Evolutionary conservation across 2,113 vertebrate species (phyloP).

Genomic region (Hucho hucho): DNA sequence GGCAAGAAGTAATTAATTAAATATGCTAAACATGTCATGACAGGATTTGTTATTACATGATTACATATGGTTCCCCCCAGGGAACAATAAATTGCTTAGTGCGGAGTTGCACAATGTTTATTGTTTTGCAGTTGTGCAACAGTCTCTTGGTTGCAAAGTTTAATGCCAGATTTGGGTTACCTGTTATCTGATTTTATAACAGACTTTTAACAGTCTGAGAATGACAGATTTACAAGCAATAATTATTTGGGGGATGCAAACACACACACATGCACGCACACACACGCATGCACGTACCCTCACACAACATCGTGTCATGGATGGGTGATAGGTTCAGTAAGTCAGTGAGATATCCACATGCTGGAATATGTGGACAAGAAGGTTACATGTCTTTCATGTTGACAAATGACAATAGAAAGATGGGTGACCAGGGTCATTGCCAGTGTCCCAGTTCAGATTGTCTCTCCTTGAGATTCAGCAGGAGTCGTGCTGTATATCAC

Average conservation of each 20-base stretch:
- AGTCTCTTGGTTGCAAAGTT: not conserved
- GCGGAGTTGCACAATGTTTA: not conserved
- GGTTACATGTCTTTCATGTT: conserved; percentile 7
- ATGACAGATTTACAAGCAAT: not conserved
- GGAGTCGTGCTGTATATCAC: not conserved
- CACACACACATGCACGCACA: not conserved
- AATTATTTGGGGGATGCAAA: too few relatives aligned
- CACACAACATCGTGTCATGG: not conserved
- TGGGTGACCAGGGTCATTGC: not conserved
- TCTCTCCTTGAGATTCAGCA: conserved; percentile 20
- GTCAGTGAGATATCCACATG: conserved; percentile 11
- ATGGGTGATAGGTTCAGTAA: conserved; percentile 15
- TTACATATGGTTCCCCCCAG: not conserved
- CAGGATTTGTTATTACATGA: not conserved
- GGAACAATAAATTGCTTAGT: not conserved
- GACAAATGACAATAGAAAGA: conserved; percentile 17
- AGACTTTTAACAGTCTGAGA: not conserved
- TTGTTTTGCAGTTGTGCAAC: not conserved
- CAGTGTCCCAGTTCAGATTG: conserved; percentile 5
- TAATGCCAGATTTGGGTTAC: not conserved
- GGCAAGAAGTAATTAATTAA: not conserved
- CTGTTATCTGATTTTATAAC: not conserved
- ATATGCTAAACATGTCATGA: too few relatives aligned
- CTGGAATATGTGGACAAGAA: conserved; percentile 7
- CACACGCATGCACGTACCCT: not conserved